Evolutionary conservation across 2,888 invertebrate species (phyloP), one percentile per base, ranked within the genome.

Genomic region (Germaria angustata): DNA sequence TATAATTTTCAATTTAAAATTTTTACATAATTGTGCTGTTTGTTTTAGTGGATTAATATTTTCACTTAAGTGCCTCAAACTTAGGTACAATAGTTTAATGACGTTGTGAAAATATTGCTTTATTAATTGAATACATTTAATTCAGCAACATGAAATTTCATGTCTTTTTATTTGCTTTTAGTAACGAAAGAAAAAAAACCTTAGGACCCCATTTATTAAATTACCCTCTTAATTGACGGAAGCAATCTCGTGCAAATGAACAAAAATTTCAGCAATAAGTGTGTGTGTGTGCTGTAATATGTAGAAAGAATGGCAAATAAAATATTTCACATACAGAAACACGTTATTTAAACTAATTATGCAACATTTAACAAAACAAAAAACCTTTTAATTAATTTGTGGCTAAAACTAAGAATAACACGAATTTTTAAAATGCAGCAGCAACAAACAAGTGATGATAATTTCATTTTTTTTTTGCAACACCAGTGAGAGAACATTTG

Each of bases 301-400:
- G 28, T 46, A 11, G 11, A 11, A 59, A 63, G 20, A 68, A 32
- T 24, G 36, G 49, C 46, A 66, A 59, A 41, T 41, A 59, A 51
- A 51, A 41, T 32, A 24, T 24, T 22, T 41, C 57, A 46, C 59
- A 68, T 69, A 51, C 34, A 44, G 34, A 59, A 75, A 76, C 79
- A 82, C 75, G 82, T 79, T 75, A 71, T 76, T 79, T 69, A 32
- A 71, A 63, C 75, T 81, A 84, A 84, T 84, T 84, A 79, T 84
- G 79, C 81, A 84, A 81, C 78, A 80, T 78, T 76, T 78, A 79
- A 61, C 15, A 44, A 71, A 41, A 28, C 51, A 77, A 46, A 39
- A 78, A 61, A 51, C 9, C 57, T 49, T 78, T 84, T 80, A 80
- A 84, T 80, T 84, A 78, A 84, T 78, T 84, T 63, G 69, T 69